Conservation (phyloP, 1,140 invertebrate species). For the Halesus radiatus region DNA sequence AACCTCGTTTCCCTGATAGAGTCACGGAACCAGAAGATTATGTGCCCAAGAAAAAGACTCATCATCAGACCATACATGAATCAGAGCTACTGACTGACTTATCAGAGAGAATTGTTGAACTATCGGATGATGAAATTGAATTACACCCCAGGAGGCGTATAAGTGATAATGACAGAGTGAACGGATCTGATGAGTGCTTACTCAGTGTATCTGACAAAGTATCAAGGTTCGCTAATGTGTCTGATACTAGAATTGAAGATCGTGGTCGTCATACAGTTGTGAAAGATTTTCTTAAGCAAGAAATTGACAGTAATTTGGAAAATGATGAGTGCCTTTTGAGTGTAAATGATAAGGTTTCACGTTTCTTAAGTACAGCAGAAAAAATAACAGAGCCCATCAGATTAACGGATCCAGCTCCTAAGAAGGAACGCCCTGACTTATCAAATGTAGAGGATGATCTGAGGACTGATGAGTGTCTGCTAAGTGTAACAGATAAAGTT, state of each 20-base stretch:
- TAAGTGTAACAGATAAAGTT: constrained; percentile 75
- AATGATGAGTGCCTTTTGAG: constrained; percentile 76
- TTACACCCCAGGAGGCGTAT: constrained; percentile 61
- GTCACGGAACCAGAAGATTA: constrained; percentile 80
- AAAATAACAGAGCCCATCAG: constrained; percentile 66
- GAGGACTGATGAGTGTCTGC: constrained; percentile 70
- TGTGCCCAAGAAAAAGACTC: constrained; percentile 59
- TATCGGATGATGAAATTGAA: constrained; percentile 68
- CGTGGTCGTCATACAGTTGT: constrained; percentile 61
- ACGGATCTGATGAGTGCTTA: constrained; percentile 69
- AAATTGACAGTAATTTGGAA: constrained; percentile 68
- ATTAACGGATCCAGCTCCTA: constrained; percentile 64
- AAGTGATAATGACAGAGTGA: constrained; percentile 59
- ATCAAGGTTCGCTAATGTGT: constrained; percentile 70
- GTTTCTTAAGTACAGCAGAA: constrained; percentile 76
- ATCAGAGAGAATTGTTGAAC: constrained; percentile 68
- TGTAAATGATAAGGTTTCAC: constrained; percentile 77
- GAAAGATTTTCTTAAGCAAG: constrained; percentile 62
- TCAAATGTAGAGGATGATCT: constrained; percentile 71
- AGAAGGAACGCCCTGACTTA: constrained; percentile 68
- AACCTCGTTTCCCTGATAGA: constrained; percentile 78
- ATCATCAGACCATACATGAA: constrained; percentile 66
- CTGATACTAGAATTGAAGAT: constrained; percentile 63
- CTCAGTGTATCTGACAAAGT: constrained; percentile 75
- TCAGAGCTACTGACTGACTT: constrained; percentile 63